These are phyloP conservation scores for Ochropacha duplaris DNA, from an alignment of 2,888 invertebrate genomes.

Conservation along the genomic window DNA sequence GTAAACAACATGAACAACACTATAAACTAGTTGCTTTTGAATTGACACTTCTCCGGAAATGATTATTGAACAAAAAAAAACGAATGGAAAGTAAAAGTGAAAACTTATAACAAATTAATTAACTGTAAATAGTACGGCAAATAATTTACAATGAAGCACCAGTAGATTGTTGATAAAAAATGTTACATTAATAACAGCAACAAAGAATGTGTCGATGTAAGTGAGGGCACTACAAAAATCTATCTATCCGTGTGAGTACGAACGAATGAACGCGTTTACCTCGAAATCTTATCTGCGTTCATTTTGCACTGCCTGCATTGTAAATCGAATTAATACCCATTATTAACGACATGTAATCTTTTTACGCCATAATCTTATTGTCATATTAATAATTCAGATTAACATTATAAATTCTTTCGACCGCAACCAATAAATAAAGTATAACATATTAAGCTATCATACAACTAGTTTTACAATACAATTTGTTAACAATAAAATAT, in stretches of 20 bases:
- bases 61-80: not conserved
- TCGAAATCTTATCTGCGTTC: not conserved
- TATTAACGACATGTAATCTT: slow-evolving; percentile 1
- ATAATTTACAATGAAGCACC: too few relatives aligned
- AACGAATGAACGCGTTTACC: not conserved
- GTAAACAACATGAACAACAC: not conserved
- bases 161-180: too few relatives aligned
- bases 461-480: not conserved
- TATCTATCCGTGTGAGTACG: not conserved
- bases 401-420: not conserved
- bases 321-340: slow-evolving; percentile 2
- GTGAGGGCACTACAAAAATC: not conserved
- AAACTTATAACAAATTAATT: too few relatives aligned
- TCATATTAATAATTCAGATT: not conserved
- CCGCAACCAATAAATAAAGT: not conserved
- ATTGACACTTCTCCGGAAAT: not conserved
- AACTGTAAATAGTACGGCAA: too few relatives aligned
- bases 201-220: not conserved
- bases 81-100: not conserved
- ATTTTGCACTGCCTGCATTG: not conserved
- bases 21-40: too few relatives aligned
- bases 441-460: not conserved
- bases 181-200: not conserved
- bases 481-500: not conserved
- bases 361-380: not conserved